Percentiles rank a stretch among this genome's conserved stretches.
phyloP scores from a whole-genome alignment of 2,797 vertebrate species.

The Hippocampus kuda region DNA sequence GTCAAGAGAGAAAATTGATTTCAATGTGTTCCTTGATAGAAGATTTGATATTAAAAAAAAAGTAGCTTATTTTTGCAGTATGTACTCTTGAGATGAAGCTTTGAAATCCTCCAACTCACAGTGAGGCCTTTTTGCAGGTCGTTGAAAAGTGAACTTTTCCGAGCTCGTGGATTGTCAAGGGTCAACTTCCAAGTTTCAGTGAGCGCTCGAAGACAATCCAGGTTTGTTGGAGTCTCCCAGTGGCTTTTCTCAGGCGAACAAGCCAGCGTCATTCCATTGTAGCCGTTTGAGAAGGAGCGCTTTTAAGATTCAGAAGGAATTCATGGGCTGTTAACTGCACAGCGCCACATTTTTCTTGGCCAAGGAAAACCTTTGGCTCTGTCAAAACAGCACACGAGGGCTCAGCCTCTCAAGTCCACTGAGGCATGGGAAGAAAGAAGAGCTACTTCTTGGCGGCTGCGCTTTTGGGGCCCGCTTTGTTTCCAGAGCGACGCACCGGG shows the following conservation, averaged over 20 bases:
- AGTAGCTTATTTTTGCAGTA: constrained; percentile 42
- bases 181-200: constrained; percentile 42
- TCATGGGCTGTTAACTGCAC: constrained; percentile 42
- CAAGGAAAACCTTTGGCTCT: constrained; percentile 43
- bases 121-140: constrained; percentile 38
- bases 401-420: constrained; percentile 22
- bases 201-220: constrained; percentile 34
- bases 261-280: constrained; percentile 35
- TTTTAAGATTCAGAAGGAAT: constrained; percentile 50
- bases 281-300: constrained; percentile 30
- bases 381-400: constrained; percentile 24
- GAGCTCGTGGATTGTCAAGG: constrained; percentile 46
- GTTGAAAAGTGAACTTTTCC: constrained; percentile 34
- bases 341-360: constrained; percentile 52
- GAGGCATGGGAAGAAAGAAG: constrained; percentile 10
- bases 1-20: not conserved
- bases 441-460: constrained; percentile 81
- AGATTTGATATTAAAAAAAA: constrained; percentile 22
- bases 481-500: constrained; percentile 83
- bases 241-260: constrained; percentile 49
- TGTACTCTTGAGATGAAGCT: constrained; percentile 27
- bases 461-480: constrained; percentile 66
- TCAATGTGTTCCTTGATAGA: constrained; percentile 7
- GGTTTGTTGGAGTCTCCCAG: constrained; percentile 44
- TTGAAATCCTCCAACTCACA: constrained; percentile 25